Percentiles rank a stretch among this genome's conserved stretches.
Conservation (phyloP, 2,113 vertebrate species). For the Stegastes partitus region DNA sequence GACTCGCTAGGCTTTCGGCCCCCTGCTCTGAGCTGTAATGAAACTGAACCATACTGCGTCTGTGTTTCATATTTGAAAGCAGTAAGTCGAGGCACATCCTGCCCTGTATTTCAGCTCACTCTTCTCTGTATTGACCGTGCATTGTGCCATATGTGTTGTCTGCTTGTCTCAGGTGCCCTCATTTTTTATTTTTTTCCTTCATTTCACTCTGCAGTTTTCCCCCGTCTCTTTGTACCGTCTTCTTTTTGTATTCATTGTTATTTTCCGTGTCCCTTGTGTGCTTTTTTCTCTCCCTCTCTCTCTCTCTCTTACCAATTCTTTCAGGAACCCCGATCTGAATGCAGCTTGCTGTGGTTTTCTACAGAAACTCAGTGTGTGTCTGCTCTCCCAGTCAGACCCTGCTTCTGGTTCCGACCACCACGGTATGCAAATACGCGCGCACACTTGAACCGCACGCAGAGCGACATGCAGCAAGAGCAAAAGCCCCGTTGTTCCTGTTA, state of each 20-base stretch:
- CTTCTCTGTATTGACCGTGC: background rate
- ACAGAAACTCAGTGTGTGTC: slow-evolving; percentile 86
- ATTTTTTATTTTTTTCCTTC: slow-evolving; percentile 15
- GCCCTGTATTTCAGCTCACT: slow-evolving; percentile 8
- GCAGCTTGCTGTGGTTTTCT: slow-evolving; percentile 91
- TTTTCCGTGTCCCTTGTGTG: slow-evolving; percentile 12
- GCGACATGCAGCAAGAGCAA: slow-evolving; percentile 3
- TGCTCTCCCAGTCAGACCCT: slow-evolving; percentile 84
- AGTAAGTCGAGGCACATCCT: slow-evolving; percentile 27
- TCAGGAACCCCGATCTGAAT: slow-evolving; percentile 89
- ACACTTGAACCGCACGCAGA: slow-evolving; percentile 14
- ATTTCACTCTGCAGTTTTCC: background rate
- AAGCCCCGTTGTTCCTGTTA: slow-evolving; percentile 28
- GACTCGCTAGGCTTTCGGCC: background rate
- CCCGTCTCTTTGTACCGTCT: background rate
- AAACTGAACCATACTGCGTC: slow-evolving; percentile 42
- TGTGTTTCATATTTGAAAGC: slow-evolving; percentile 45
- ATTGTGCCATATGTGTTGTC: background rate
- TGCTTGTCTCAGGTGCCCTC: slow-evolving; percentile 5
- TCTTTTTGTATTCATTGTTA: slow-evolving; percentile 4
- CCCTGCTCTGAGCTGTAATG: slow-evolving; percentile 61
- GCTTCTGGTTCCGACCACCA: slow-evolving; percentile 71
- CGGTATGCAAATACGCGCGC: slow-evolving; percentile 76
- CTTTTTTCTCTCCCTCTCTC: slow-evolving; percentile 24
- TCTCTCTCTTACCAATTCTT: slow-evolving; percentile 61